Percentiles rank a stretch among this genome's conserved stretches.
These are phyloP conservation scores for Morpho deidamia DNA, from an alignment of 2,888 invertebrate species.

Conservation along the genomic window DNA sequence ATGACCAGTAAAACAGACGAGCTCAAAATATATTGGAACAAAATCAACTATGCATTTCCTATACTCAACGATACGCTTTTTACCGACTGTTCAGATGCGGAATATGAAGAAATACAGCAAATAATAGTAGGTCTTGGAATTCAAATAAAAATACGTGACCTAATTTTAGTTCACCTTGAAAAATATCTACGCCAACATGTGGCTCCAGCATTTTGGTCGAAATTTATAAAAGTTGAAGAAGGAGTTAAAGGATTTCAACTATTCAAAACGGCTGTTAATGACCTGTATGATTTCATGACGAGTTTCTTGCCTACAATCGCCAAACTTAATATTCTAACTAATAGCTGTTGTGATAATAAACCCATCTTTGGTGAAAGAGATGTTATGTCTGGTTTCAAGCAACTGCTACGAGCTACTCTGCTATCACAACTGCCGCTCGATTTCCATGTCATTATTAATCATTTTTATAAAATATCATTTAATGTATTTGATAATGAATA, in stretches of 20 bases:
- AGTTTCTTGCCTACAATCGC: constrained; percentile 75
- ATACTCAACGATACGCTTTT: constrained; percentile 58
- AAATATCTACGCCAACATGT: constrained; percentile 79
- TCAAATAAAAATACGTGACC: constrained; percentile 61
- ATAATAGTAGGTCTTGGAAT: constrained; percentile 56
- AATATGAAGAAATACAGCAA: constrained; percentile 63
- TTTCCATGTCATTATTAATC: constrained; percentile 83
- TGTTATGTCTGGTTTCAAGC: constrained; percentile 79
- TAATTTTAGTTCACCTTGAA: constrained; percentile 71
- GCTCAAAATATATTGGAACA: constrained; percentile 61
- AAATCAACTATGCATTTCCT: constrained; percentile 67
- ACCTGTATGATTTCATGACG: constrained; percentile 76
- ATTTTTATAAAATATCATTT: constrained; percentile 88
- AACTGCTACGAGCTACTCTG: constrained; percentile 81
- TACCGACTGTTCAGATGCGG: constrained; percentile 52
- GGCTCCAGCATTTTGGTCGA: constrained; percentile 82
- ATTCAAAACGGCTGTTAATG: constrained; percentile 83
- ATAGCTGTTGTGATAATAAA: constrained; percentile 57
- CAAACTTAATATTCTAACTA: constrained; percentile 74
- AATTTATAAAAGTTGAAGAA: constrained; percentile 73
- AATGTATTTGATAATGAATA: constrained; percentile 81
- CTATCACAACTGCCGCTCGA: constrained; percentile 84
- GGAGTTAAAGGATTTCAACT: constrained; percentile 80
- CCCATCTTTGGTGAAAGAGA: constrained; percentile 75
- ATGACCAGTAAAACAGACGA: constrained; percentile 56